A percentile compares a stretch with the other conserved stretches of the same genome.
phyloP scores from a whole-genome alignment of 2,113 vertebrate species.

The Pomatostomus ruficeps region DNA sequence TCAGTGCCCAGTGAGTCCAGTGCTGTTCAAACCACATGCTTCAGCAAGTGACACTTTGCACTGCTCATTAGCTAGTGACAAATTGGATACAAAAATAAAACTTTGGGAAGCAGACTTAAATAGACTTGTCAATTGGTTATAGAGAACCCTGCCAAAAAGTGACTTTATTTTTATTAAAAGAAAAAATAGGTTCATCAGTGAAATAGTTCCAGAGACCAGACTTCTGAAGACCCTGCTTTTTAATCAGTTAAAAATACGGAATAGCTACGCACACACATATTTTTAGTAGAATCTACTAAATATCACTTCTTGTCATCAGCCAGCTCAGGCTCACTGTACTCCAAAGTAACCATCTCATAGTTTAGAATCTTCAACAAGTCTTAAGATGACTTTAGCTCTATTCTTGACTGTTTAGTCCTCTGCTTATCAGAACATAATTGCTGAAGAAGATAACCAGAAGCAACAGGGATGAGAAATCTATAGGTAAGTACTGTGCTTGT shows the following conservation, averaged over 20 bases:
- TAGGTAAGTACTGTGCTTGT: background rate
- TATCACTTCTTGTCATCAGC: background rate
- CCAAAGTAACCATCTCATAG: background rate
- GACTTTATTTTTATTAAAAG: constrained; percentile 4
- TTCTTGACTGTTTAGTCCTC: background rate
- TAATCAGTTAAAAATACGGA: background rate
- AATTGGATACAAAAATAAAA: background rate
- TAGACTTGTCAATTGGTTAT: background rate
- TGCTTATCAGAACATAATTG: background rate
- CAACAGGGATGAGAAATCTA: background rate
- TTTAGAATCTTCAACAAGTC: background rate
- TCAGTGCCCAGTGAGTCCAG: background rate
- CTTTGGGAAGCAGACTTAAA: background rate
- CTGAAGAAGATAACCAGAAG: background rate
- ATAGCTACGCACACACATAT: background rate
- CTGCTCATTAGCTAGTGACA: background rate
- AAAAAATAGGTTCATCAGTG: background rate
- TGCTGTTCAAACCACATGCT: background rate
- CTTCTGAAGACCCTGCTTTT: background rate
- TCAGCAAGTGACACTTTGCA: background rate
- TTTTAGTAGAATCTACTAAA: background rate
- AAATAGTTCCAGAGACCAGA: background rate
- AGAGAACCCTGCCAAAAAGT: background rate
- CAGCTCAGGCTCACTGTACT: background rate
- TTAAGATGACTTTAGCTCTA: background rate